Base-by-base conservation (phyloP, 2,888 invertebrate genomes). In the Lithophane ornitopus region DNA sequence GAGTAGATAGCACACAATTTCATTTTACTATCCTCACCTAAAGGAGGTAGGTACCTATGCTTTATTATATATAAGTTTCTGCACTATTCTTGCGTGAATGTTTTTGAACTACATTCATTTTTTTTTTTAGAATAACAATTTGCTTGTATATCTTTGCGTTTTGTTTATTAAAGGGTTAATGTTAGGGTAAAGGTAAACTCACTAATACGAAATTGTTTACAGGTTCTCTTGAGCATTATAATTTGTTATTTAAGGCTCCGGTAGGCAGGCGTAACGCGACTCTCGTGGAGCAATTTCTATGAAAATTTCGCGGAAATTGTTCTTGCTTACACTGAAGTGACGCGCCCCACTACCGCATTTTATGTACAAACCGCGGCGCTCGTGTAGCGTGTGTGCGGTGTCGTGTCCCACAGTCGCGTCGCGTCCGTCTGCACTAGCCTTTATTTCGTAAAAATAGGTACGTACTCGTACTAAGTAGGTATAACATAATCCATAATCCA, bases 1-100 rank as follows among this genome's bases (percentile, higher is more conserved):
- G 12, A 41, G 46, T 63, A 62, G 81, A 82, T 81, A 52, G 70
- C 63, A 68, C 39, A 70, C 70, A 71, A 85, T 69, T 68, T 81
- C 59, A 58, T 81, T 85, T 85, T 58, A 70, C 12, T 63, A 61
- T 70, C 49, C 39, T 44, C 28, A 81, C 59, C 49, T 62, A 44
- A 65, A 49, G 34, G 67, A 22, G n/a, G 44, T 58, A 22, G n/a
- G 44, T 58, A 28, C 3, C 28, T 28, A 41, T 49, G 8, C 59
- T 63, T 59, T 52, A 68, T 52, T 44, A 2, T 49, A 39, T 44
- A 2, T 49, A 39, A 59, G 52, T 56, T 52, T 44, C 28, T 49
- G 67, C 44, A 44, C 4, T 54, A 52, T 26, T 8, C 3, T 59
- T 44, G 26, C 19, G 12, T 59, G 7, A 34, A 61, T 39, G 34